Conservation (phyloP, 2,113 vertebrate species). For the Tapirus terrestris region DNA sequence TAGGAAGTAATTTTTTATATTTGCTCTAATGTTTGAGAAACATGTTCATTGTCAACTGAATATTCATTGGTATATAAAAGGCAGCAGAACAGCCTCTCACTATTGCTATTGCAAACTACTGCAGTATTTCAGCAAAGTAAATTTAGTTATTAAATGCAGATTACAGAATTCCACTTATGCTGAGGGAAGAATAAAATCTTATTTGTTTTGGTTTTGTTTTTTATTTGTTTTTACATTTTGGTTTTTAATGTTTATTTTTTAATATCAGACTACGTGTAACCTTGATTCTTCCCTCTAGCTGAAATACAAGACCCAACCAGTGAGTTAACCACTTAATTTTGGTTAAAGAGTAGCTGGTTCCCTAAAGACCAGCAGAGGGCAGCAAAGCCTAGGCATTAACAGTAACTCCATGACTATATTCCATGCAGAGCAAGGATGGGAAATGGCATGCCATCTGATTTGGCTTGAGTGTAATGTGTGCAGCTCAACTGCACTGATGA, state of each 20-base stretch:
- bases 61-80: not conserved
- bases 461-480: not conserved
- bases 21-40: not conserved
- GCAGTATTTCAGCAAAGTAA: slow-evolving; percentile 7
- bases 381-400: slow-evolving; percentile 52
- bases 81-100: not conserved
- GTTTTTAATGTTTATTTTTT: slow-evolving; percentile 28
- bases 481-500: too few relatives aligned
- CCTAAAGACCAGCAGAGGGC: slow-evolving; percentile 61
- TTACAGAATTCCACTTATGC: not conserved
- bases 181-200: not conserved
- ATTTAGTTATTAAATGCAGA: not conserved
- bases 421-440: not conserved
- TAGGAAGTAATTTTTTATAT: not conserved
- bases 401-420: not conserved
- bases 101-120: not conserved
- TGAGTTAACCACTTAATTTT: not conserved
- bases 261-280: not conserved
- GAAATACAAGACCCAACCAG: not conserved
- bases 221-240: not conserved
- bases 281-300: not conserved
- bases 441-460: not conserved
- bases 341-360: not conserved
- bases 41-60: not conserved
- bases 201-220: not conserved